phyloP scores from a whole-genome alignment of 1,140 invertebrate genomes.

The Tetranychus cinnabarinus region DNA sequence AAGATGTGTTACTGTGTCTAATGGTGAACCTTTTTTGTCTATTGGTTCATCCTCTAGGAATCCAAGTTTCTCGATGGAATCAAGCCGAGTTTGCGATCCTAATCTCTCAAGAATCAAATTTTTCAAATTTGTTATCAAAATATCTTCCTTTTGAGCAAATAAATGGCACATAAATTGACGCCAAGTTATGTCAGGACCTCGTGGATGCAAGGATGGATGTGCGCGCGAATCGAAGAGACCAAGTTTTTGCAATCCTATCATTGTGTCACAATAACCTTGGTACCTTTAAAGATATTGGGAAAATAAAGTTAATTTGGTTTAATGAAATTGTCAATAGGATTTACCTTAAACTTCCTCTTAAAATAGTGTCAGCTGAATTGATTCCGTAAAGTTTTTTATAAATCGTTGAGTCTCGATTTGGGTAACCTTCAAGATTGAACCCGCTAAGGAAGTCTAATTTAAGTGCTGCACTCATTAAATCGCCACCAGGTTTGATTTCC shows the following conservation, averaged over 20 bases:
- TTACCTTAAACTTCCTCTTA: conserved; percentile 53
- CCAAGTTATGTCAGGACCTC: conserved; percentile 91
- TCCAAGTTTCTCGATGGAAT: conserved; percentile 57
- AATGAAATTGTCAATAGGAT: conserved; percentile 31
- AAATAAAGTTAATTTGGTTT: neutral
- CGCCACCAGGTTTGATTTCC: conserved; percentile 27
- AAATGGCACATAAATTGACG: conserved; percentile 65
- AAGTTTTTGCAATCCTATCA: conserved; percentile 56
- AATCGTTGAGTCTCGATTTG: conserved; percentile 77
- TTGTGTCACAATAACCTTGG: conserved; percentile 61
- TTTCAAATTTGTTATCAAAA: conserved; percentile 80
- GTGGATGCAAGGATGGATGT: conserved; percentile 66
- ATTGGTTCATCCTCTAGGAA: conserved; percentile 55
- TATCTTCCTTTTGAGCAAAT: conserved; percentile 59
- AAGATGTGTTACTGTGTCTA: conserved; percentile 72
- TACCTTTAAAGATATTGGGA: neutral
- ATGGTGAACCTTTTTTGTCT: conserved; percentile 54
- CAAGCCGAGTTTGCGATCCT: conserved; percentile 34
- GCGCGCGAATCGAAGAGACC: conserved; percentile 65
- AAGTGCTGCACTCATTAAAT: conserved; percentile 49
- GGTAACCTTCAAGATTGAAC: conserved; percentile 85
- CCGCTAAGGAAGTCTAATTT: conserved; percentile 76
- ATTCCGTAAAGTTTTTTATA: conserved; percentile 68
- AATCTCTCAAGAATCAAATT: conserved; percentile 46
- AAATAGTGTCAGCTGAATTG: conserved; percentile 50